phyloP scores from a whole-genome alignment of 1,140 invertebrate genomes.

The Macrobrachium nipponense region DNA sequence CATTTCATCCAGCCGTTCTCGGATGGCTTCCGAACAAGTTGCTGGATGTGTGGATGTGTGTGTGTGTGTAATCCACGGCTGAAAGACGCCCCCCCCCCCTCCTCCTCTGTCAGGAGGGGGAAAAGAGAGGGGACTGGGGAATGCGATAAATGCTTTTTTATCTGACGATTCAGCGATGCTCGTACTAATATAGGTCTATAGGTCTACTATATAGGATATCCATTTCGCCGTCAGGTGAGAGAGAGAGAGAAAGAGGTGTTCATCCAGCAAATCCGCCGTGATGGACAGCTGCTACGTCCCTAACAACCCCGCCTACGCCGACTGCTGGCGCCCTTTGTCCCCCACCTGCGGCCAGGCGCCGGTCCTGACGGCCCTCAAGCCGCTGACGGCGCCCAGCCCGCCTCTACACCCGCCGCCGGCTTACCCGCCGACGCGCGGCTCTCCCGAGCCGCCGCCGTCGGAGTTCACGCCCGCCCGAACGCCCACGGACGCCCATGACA shows the following conservation, averaged over 20 bases:
- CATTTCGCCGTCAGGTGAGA: background rate
- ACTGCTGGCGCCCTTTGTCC: constrained; percentile 54
- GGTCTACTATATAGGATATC: background rate
- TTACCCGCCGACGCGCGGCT: constrained; percentile 43
- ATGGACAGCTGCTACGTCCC: constrained; percentile 55
- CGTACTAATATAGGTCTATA: background rate
- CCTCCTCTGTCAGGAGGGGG: background rate
- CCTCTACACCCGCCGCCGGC: constrained; percentile 48
- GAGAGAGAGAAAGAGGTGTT: too few species aligned
- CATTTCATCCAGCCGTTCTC: constrained; percentile 44
- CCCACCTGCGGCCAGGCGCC: constrained; percentile 49
- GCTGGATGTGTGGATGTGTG: constrained; percentile 18
- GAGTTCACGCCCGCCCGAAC: constrained; percentile 32
- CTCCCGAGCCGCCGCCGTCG: constrained; percentile 6
- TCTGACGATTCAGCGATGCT: too few species aligned
- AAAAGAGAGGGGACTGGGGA: background rate
- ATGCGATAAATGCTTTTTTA: too few species aligned
- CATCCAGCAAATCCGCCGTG: background rate
- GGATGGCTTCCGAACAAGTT: constrained; percentile 41
- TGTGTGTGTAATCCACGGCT: constrained; percentile 6
- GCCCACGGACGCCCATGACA: constrained; percentile 29
- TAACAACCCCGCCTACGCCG: constrained; percentile 56
- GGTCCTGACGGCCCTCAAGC: constrained; percentile 30
- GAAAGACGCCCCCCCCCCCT: background rate
- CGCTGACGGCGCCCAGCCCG: constrained; percentile 45